Percentiles rank a stretch among this genome's conserved stretches.
phyloP scores from a whole-genome alignment of 2,888 invertebrate species.

The Eristalis intricaria region DNA sequence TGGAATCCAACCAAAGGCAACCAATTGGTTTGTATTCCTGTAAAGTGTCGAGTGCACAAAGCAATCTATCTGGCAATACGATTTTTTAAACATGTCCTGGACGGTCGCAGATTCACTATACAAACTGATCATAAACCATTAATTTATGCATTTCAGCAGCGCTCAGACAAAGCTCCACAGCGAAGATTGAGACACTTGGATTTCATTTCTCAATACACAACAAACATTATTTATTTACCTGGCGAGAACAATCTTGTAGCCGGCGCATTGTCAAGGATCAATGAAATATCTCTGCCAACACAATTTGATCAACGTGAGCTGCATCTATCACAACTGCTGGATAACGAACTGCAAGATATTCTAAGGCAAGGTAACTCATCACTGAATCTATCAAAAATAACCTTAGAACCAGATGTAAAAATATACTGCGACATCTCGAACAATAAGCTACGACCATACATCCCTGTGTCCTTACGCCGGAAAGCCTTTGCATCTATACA shows the following conservation, averaged over 20 bases:
- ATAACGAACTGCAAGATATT: too few relatives aligned
- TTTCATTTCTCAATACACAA: not conserved
- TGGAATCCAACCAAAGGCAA: not conserved
- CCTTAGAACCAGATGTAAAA: slow-evolving; percentile 10
- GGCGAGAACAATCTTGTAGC: too few relatives aligned
- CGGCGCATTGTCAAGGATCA: too few relatives aligned
- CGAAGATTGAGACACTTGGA: not conserved
- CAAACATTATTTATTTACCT: not conserved
- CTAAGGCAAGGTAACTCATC: too few relatives aligned
- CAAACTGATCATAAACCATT: too few relatives aligned
- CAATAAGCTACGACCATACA: not conserved
- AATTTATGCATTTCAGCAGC: too few relatives aligned
- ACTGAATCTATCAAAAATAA: too few relatives aligned
- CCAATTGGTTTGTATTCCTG: not conserved
- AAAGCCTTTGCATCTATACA: not conserved
- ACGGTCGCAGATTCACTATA: not conserved
- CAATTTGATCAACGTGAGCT: too few relatives aligned
- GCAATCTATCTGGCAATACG: slow-evolving; percentile 6
- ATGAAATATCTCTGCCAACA: too few relatives aligned
- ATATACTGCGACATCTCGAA: not conserved
- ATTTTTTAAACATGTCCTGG: not conserved
- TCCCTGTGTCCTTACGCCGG: slow-evolving; percentile 7
- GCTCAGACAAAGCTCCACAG: not conserved
- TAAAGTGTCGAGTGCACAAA: not conserved
- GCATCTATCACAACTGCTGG: too few relatives aligned